These are phyloP conservation scores for Pardalotus punctatus DNA, from an alignment of 2,113 vertebrate genomes.

Conservation along the genomic window DNA sequence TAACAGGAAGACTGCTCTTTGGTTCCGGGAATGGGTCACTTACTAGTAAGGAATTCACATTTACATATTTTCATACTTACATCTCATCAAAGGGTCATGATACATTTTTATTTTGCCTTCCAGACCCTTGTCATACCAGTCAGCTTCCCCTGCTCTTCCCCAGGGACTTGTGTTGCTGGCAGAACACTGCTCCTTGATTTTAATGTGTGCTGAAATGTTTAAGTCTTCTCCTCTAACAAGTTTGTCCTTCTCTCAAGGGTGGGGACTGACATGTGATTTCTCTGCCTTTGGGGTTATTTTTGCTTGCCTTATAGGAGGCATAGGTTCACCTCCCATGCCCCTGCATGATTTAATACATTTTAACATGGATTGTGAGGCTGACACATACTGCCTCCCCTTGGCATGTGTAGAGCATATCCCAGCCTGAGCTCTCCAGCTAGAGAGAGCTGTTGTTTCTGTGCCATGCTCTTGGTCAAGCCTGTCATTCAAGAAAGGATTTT, in stretches of 20 bases:
- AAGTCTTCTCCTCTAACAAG: not conserved
- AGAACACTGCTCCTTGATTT: not conserved
- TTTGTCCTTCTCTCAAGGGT: not conserved
- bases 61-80: not conserved
- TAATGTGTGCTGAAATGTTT: not conserved
- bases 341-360: not conserved
- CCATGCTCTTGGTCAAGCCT: not conserved
- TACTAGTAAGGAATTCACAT: constrained; percentile 69
- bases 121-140: not conserved
- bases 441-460: not conserved
- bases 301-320: not conserved
- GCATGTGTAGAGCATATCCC: rapidly evolving
- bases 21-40: constrained; percentile 83
- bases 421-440: not conserved
- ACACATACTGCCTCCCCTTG: not conserved
- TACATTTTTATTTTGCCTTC: not conserved
- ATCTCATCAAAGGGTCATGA: not conserved
- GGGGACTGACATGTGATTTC: not conserved
- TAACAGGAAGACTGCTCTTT: constrained; percentile 80
- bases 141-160: not conserved
- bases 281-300: not conserved
- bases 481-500: not conserved
- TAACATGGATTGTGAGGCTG: not conserved
- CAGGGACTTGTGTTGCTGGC: not conserved
- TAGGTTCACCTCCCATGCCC: not conserved